Conservation (phyloP, 2,888 invertebrate species). For the Suillia variegata region DNA sequence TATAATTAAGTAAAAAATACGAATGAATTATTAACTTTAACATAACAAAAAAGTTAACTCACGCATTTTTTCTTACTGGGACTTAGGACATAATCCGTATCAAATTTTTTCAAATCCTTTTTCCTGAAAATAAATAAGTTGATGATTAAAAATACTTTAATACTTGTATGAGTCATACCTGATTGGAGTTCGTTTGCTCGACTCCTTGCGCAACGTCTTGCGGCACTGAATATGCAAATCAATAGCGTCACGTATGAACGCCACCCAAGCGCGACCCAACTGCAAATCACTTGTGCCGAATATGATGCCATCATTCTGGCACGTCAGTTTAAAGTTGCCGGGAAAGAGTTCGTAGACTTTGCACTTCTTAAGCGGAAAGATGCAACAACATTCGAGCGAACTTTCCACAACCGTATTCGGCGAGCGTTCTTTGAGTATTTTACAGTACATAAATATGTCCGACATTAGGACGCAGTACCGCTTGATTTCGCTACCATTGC, state of each 20-base stretch:
- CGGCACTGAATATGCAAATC: constrained; percentile 66
- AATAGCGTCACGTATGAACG: constrained; percentile 65
- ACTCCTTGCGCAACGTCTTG: constrained; percentile 69
- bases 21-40: not conserved
- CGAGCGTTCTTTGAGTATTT: constrained; percentile 64
- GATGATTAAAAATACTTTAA: not conserved
- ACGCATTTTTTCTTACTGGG: constrained; percentile 63
- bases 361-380: constrained; percentile 74
- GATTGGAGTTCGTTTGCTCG: constrained; percentile 68
- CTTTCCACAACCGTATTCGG: constrained; percentile 65
- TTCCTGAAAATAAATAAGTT: constrained; percentile 51
- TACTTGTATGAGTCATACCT: too few relatives aligned
- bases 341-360: constrained; percentile 66
- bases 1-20: too few relatives aligned
- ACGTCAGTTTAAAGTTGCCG: constrained; percentile 68
- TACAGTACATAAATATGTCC: constrained; percentile 77
- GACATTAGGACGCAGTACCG: constrained; percentile 74
- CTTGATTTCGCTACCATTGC: constrained; percentile 63
- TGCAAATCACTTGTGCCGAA: constrained; percentile 65
- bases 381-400: constrained; percentile 69
- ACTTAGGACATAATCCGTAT: constrained; percentile 63
- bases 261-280: constrained; percentile 66
- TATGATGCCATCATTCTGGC: constrained; percentile 66
- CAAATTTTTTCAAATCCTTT: constrained; percentile 65
- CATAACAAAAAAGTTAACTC: constrained; percentile 38